These are phyloP conservation scores for Acronicta alni DNA, from an alignment of 2,888 invertebrate species.

Conservation along the genomic window DNA sequence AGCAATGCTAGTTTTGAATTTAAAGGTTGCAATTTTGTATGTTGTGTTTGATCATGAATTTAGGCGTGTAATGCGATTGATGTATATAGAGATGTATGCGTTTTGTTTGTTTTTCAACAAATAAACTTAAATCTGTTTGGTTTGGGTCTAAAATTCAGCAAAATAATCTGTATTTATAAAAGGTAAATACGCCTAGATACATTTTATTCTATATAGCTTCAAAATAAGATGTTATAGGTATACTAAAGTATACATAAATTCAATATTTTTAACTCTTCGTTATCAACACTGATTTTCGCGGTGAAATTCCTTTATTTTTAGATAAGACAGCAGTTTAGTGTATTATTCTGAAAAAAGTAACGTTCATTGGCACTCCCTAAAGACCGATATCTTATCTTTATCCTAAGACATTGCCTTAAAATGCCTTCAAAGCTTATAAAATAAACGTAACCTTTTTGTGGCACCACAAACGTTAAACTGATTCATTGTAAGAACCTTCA, in stretches of 20 bases:
- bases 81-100: no score
- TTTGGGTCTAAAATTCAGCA: no score
- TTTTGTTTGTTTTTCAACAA: no score
- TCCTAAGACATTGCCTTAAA: conserved; percentile 16
- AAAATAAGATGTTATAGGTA: not conserved
- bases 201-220: not conserved
- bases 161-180: no score
- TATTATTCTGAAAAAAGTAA: conserved; percentile 23
- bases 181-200: no score
- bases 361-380: conserved; percentile 26
- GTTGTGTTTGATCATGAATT: not conserved
- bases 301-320: conserved; percentile 42
- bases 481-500: no score
- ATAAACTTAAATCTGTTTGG: no score
- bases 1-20: conserved; percentile 14
- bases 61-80: not conserved
- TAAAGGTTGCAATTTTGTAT: conserved; percentile 9
- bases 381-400: conserved; percentile 47
- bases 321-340: conserved; percentile 24
- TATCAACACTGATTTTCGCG: conserved; percentile 39
- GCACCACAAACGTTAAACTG: no score
- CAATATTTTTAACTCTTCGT: conserved; percentile 23
- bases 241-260: conserved; percentile 14
- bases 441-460: no score
- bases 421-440: conserved; percentile 31